Base-by-base conservation (phyloP, 1,140 invertebrate species). In the Apocrypta bakeri region DNA sequence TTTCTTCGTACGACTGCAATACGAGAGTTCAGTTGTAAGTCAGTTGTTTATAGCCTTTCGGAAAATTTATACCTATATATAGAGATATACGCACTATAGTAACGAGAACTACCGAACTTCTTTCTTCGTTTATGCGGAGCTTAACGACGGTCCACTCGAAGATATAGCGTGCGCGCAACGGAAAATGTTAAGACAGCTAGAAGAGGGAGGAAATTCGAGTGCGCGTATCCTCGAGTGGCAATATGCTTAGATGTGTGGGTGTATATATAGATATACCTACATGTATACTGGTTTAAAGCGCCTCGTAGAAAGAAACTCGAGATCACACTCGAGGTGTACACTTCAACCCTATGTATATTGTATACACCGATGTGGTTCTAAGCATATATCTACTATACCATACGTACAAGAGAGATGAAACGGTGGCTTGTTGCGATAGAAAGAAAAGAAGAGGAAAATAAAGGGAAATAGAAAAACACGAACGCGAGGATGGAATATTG, bases 161-260 rank as follows among this genome's bases (percentile, higher is more conserved):
- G 2, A 25, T 24, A 29, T n/a, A 14, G 56, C 56, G 24, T 9
- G 24, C 68, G 68, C 9, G 31, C 68, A 37, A 17, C 27, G 68
- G 31, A 71, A 71, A 29, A 71, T 33, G 27, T 71, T 66, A 66
- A 66, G 63, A 25, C 63, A 29, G 27, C 63, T 14, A n/a, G 48
- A 56, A 56, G 63, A 27, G 17, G 17, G 21, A 37, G 9, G 68
- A 71, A 21, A 71, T 71, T 71, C 68, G 31, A 71, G 68, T 71
- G 68, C 29, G 21, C 68, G 68, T 37, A 71, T 71, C n/a, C 68
- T 71, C 68, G 68, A 71, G 68, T 71, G 68, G 68, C 68, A n/a
- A 2, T 12, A 6, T 6, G 4, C 29, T 9, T 6, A 21, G 1
- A 17, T 3, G 21, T n/a, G 17, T n/a, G 3, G n/a, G n/a, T n/a